These are phyloP conservation scores for Synergus itoensis DNA, from an alignment of 2,888 invertebrate genomes.

Conservation along the genomic window DNA sequence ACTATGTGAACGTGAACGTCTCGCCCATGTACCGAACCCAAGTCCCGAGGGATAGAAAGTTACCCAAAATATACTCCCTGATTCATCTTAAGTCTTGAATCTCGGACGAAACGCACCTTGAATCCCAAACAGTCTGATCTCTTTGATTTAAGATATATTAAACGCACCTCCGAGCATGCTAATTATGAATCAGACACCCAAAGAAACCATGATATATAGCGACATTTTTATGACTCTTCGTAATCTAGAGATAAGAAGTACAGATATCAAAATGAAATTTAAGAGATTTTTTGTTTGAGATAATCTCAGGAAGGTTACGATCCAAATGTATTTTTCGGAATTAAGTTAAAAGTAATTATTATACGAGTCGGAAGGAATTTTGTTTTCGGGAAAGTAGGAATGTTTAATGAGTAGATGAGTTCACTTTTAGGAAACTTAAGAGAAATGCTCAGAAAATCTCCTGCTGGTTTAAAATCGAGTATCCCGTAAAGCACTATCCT, in stretches of 20 bases:
- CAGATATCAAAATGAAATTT: conserved; percentile 15
- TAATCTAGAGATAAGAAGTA: neutral
- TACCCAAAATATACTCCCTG: conserved; percentile 33
- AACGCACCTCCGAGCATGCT: conserved; percentile 24
- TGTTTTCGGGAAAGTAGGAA: neutral
- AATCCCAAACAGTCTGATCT: conserved; percentile 22
- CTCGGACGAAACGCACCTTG: conserved; percentile 12
- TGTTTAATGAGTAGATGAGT: neutral
- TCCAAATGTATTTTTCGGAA: neutral
- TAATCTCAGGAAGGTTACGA: neutral
- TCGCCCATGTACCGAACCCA: conserved; percentile 44
- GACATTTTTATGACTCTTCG: conserved; percentile 7
- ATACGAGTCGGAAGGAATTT: neutral
- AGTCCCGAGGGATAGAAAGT: conserved; percentile 44
- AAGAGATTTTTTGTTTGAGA: conserved; percentile 8
- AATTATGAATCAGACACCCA: conserved; percentile 31
- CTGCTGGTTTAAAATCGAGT: neutral
- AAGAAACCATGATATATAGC: conserved; percentile 15
- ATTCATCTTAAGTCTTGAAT: conserved; percentile 29
- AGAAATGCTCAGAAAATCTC: neutral
- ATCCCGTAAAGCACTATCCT: neutral
- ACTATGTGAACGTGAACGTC: conserved; percentile 57
- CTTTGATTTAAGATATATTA: conserved; percentile 35
- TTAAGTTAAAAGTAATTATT: neutral
- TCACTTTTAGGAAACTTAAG: neutral